A percentile compares a stretch with the other conserved stretches of the same genome.
Evolutionary conservation across 2,797 vertebrate genomes (phyloP).

Genomic region (Gallinago nigripennis): DNA sequence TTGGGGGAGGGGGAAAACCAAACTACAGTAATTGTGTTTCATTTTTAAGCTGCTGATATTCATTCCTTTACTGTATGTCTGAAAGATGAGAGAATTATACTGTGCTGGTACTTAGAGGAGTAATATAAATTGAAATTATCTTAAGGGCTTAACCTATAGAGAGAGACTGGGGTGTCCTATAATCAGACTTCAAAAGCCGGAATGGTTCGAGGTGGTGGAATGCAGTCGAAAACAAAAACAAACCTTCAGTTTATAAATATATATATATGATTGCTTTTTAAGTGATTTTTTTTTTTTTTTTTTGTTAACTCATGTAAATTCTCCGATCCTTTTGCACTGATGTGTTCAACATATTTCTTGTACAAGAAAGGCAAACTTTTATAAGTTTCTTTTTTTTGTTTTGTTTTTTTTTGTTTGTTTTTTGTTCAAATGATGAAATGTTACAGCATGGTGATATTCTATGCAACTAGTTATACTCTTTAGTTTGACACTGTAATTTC

Average conservation of each 20-base stretch:
- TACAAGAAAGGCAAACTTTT: constrained; percentile 87
- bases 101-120: constrained; percentile 65
- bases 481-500: constrained; percentile 88
- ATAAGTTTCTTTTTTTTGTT: constrained; percentile 83
- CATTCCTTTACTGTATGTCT: constrained; percentile 79
- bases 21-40: constrained; percentile 76
- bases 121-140: constrained; percentile 67
- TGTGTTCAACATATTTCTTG: constrained; percentile 84
- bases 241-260: constrained; percentile 69
- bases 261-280: constrained; percentile 79
- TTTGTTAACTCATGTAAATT: constrained; percentile 81
- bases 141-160: constrained; percentile 77
- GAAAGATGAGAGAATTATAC: constrained; percentile 67
- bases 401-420: too few relatives aligned
- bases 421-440: constrained; percentile 81
- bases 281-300: constrained; percentile 70
- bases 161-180: constrained; percentile 2
- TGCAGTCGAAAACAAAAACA: constrained; percentile 61
- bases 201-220: constrained; percentile 57
- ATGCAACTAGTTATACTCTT: constrained; percentile 94
- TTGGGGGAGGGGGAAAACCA: constrained; percentile 71
- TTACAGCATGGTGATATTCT: constrained; percentile 98
- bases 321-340: constrained; percentile 90
- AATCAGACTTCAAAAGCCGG: constrained; percentile 56
- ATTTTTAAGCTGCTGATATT: constrained; percentile 80